Base-by-base conservation (phyloP, 1,140 invertebrate genomes). In the Ganaspis sp. region DNA sequence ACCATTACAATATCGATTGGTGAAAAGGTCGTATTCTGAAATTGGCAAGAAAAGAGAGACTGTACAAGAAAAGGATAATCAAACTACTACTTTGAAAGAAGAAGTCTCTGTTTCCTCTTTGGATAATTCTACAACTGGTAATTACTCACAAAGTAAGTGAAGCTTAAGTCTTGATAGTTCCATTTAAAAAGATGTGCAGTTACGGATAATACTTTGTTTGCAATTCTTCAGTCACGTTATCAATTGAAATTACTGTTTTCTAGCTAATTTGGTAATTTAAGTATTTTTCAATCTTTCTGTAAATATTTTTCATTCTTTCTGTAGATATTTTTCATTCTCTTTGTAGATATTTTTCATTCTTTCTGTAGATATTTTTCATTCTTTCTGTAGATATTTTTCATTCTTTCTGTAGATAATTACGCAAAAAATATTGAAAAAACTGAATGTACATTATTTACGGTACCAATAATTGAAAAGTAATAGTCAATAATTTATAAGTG, bases 1-100 rank as follows among this genome's bases (percentile, higher is more conserved):
- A 11, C 49, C 82, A 23, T 80, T 54, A 0, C 64, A 34, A 29
- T 87, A 81, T 21, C 80, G 73, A 34, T 42, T 83, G 15, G 73
- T 69, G 4, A 54, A 76, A 23, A 38, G 69, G 12, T 69, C 75
- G 23, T 9, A 21, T 8, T 40, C 26, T 1, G 78, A 26, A 9
- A 82, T 69, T 34, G 81, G 71, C 42, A 72, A 79, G 54, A 82
- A 72, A 70, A 81, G 72, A 53, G 70, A 15, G 15, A 21, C n/a
- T 11, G 69, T 74, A 6, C 58, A 80, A 8, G 69, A 74, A 4
- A 54, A 77, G 38, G n/a, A 74, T 38, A 17, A 40, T 70, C 2
- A 34, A 40, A 64, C 21, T 64, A 29, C 9, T 29, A 15, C 23
- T 64, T 26, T 64, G 23, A 29, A 0, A 4, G 54, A 26, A 29